These are phyloP conservation scores for Malthinus flaveolus DNA, from an alignment of 2,888 invertebrate species.

Conservation along the genomic window DNA sequence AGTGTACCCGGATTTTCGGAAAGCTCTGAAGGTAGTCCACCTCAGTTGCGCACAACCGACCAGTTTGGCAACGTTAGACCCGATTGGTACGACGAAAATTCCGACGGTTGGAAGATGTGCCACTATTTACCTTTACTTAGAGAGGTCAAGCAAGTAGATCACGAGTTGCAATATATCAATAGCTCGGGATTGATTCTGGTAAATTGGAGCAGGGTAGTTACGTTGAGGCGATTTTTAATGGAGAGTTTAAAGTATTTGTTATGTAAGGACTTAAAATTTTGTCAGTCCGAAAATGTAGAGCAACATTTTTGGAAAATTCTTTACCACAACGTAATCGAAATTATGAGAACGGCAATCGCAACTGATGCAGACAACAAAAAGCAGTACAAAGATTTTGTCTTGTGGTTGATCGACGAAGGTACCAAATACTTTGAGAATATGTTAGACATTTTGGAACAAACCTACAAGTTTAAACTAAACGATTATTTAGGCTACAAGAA, in stretches of 20 bases:
- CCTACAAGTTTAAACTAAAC: conserved; percentile 73
- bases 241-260: conserved; percentile 69
- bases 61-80: conserved; percentile 59
- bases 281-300: conserved; percentile 84
- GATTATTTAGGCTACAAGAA: conserved; percentile 64
- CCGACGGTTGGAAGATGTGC: conserved; percentile 64
- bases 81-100: conserved; percentile 62
- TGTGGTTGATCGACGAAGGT: conserved; percentile 78
- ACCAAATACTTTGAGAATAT: conserved; percentile 77
- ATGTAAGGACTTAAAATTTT: conserved; percentile 81
- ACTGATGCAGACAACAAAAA: conserved; percentile 66
- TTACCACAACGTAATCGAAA: conserved; percentile 86
- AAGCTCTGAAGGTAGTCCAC: conserved; percentile 37
- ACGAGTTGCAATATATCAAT: conserved; percentile 66
- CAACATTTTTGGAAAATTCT: conserved; percentile 90
- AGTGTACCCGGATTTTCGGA: conserved; percentile 48
- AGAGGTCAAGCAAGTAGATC: conserved; percentile 70
- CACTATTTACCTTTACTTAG: conserved; percentile 61
- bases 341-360: conserved; percentile 69
- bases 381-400: conserved; percentile 66
- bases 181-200: conserved; percentile 63
- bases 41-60: conserved; percentile 52
- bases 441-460: conserved; percentile 71
- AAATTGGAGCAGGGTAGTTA: conserved; percentile 69
- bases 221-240: conserved; percentile 67